Evolutionary conservation across 2,888 invertebrate genomes (phyloP), one percentile per base, ranked within the genome.

Genomic region (Drosophila gaucha): DNA sequence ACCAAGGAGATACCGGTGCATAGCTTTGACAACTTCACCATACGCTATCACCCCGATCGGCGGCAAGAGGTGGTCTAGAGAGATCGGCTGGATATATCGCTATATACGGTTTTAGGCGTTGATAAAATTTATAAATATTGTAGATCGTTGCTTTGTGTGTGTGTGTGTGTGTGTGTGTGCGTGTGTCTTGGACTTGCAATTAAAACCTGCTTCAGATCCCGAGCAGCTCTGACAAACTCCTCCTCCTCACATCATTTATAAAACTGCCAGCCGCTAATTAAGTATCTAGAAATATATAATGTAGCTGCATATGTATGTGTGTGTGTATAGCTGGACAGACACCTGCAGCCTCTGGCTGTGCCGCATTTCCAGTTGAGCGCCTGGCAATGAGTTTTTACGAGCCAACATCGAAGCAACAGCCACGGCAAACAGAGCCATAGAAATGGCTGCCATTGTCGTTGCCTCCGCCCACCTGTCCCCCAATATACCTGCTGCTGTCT

Each of bases 1-100:
- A 93, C 94, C 76, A 93, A 93, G 76, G 93, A 93, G 67, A 93
- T 96, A 57, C 47, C 77, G 0, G 90, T 93, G 9, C 94, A 90
- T 56, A 90, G 91, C 1, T 93, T 92, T 55, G 77, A 91, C 0
- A 86, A 92, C 55, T 95, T 95, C 67, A 86, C 89, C 30, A 93
- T 94, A 58, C 90, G 88, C 41, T 62, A 50, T 26, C 68, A 63
- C n/a, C 41, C 55, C 0, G 20, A 72, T 35, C 50, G 38, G 6
- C 10, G 12, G 12, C n/a, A 26, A 14, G 10, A 20, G 6, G 3
- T 44, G 44, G 2, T 20, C 44, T 30, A 28, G 12, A 0, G 14
- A 1, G 22, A 16, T 49, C 6, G 1, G 14, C 2, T 5, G 6
- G 9, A 3, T n/a, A 3, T 30, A 1, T 33, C 1, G 5, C 9